Percentiles rank a stretch among this genome's conserved stretches.
These are phyloP conservation scores for Spodoptera littoralis DNA, from an alignment of 2,888 invertebrate species.

Conservation along the genomic window DNA sequence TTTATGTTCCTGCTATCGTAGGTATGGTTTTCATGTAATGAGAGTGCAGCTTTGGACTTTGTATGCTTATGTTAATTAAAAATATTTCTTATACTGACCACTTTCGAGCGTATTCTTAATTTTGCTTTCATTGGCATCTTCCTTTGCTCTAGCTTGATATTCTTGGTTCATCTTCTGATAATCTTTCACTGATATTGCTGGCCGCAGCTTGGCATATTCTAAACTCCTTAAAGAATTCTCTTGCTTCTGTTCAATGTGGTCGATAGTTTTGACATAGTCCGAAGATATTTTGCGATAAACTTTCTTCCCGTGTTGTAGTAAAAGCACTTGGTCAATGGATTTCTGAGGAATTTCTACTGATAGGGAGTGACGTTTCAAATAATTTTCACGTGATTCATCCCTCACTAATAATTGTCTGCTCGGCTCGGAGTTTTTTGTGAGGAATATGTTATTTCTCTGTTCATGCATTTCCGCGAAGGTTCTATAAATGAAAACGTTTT, in stretches of 20 bases:
- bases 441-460: constrained; percentile 53
- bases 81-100: neutral
- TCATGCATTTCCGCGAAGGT: constrained; percentile 53
- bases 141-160: constrained; percentile 42
- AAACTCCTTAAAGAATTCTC: constrained; percentile 71
- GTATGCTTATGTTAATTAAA: neutral
- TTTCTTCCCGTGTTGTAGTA: constrained; percentile 73
- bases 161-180: constrained; percentile 73
- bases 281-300: constrained; percentile 76
- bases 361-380: constrained; percentile 57
- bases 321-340: constrained; percentile 68
- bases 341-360: constrained; percentile 34
- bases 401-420: constrained; percentile 51
- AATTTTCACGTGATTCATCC: constrained; percentile 58
- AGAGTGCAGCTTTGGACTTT: too few relatives aligned
- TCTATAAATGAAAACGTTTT: constrained; percentile 54
- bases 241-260: constrained; percentile 64
- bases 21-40: too few relatives aligned
- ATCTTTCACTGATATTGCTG: constrained; percentile 70
- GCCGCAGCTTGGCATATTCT: constrained; percentile 74
- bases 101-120: neutral
- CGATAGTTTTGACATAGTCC: constrained; percentile 78
- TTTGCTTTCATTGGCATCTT: neutral
- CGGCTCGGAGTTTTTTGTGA: constrained; percentile 28
- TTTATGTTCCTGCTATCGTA: too few relatives aligned